Evolutionary conservation across 2,113 vertebrate genomes (phyloP).

Genomic region (Neogobius melanostomus): DNA sequence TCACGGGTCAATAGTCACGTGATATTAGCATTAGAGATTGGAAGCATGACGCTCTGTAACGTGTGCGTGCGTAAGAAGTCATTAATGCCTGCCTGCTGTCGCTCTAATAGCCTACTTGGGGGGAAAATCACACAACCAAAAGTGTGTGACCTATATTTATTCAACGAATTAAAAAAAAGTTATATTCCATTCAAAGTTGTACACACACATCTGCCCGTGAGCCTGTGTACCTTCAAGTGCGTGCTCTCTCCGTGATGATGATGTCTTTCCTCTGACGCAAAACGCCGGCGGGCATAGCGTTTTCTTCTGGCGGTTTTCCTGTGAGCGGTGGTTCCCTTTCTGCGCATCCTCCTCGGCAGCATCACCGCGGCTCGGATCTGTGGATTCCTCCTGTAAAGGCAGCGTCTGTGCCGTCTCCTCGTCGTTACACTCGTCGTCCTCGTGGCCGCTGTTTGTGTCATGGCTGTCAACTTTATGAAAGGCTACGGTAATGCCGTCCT

Average conservation of each 20-base stretch:
- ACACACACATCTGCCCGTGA: not conserved
- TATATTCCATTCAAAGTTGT: not conserved
- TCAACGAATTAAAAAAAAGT: too few relatives aligned
- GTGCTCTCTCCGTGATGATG: conserved; percentile 17
- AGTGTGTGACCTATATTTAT: too few relatives aligned
- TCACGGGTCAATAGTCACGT: conserved; percentile 38
- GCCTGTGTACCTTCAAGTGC: conserved; percentile 40
- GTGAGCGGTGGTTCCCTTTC: not conserved
- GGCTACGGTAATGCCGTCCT: conserved; percentile 58
- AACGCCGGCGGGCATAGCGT: conserved; percentile 33
- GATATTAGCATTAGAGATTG: not conserved
- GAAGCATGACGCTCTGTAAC: conserved; percentile 35
- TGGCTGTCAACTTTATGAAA: conserved; percentile 60
- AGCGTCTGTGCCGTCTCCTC: conserved; percentile 43
- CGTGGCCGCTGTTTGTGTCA: conserved; percentile 16
- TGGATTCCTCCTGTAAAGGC: conserved; percentile 20
- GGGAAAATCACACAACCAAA: not conserved
- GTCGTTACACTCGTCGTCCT: conserved; percentile 5
- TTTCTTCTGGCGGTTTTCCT: conserved; percentile 28
- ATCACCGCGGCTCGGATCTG: not conserved
- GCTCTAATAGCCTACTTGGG: not conserved
- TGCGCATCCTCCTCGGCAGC: conserved; percentile 20
- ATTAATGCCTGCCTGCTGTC: not conserved
- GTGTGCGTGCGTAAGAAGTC: conserved; percentile 12
- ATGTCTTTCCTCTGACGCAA: conserved; percentile 32